Conservation (phyloP, 2,888 invertebrate genomes). For the Plebejus melissa region DNA sequence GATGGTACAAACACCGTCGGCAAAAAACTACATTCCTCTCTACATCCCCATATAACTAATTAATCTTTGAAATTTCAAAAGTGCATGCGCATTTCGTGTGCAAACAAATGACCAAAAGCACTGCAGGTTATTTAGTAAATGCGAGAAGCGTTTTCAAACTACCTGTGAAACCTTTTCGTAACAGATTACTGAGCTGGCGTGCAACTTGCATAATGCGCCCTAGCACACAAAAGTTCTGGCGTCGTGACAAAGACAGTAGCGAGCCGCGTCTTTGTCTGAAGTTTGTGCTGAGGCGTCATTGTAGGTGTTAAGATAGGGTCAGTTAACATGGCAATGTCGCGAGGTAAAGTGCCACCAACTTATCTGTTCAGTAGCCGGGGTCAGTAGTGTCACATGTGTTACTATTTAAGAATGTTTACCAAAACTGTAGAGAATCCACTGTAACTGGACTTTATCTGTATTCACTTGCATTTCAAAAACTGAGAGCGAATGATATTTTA, state of each 20-base stretch:
- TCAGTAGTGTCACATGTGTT: too few relatives aligned
- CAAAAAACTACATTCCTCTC: background rate
- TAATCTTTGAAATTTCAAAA: slow-evolving; percentile 1
- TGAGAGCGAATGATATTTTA: too few relatives aligned
- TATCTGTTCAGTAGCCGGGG: too few relatives aligned
- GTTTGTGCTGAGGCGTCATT: background rate
- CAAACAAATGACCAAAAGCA: slow-evolving; percentile 32
- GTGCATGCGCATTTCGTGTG: background rate
- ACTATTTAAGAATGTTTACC: too few relatives aligned
- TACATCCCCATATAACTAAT: background rate
- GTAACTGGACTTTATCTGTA: too few relatives aligned
- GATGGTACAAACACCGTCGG: too few relatives aligned
- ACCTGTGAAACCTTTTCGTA: slow-evolving; percentile 35
- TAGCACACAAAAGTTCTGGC: slow-evolving; percentile 40
- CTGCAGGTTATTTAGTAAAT: slow-evolving; percentile 28
- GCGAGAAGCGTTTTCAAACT: slow-evolving; percentile 33
- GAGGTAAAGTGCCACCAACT: too few relatives aligned
- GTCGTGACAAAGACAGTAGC: slow-evolving; percentile 33
- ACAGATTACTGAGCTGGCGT: slow-evolving; percentile 30
- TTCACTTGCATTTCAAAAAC: too few relatives aligned
- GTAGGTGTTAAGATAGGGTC: background rate
- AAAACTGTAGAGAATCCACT: too few relatives aligned
- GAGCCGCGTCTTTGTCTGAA: background rate
- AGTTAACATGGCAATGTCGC: too few relatives aligned
- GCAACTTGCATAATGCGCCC: slow-evolving; percentile 42